Evolutionary conservation across 1,140 invertebrate species (phyloP).

Genomic region (Dendroctonus valens): DNA sequence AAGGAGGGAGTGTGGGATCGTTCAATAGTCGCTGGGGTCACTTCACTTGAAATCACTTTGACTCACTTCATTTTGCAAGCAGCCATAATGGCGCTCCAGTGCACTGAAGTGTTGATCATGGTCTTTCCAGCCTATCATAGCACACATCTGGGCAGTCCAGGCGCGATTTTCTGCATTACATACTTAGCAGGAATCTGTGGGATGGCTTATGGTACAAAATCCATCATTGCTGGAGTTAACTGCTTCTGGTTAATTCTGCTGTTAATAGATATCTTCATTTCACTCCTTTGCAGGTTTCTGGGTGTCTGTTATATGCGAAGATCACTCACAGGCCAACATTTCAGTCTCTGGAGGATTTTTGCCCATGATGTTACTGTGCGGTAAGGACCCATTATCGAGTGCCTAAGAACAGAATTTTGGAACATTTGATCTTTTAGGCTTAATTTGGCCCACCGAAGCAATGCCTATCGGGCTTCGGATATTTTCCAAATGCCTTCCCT

Average conservation of each 20-base stretch:
- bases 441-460: conserved; percentile 88
- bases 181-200: conserved; percentile 55
- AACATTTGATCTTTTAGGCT: conserved; percentile 56
- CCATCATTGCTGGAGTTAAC: no score
- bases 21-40: conserved; percentile 69
- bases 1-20: conserved; percentile 77
- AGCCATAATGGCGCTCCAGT: conserved; percentile 63
- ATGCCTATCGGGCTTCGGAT: conserved; percentile 61
- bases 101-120: conserved; percentile 55
- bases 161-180: conserved; percentile 39
- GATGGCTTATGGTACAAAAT: conserved; percentile 53
- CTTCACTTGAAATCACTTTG: conserved; percentile 56
- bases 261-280: background rate
- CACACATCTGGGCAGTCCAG: conserved; percentile 50
- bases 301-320: conserved; percentile 73
- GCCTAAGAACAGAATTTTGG: conserved; percentile 11
- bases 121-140: conserved; percentile 53
- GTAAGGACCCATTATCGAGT: conserved; percentile 54
- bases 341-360: conserved; percentile 83
- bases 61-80: conserved; percentile 77
- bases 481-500: conserved; percentile 61
- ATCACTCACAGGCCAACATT: conserved; percentile 79
- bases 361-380: conserved; percentile 78
- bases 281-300: conserved; percentile 62
- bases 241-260: background rate